phyloP scores from a whole-genome alignment of 2,113 vertebrate genomes.

The Pao palembangensis region DNA sequence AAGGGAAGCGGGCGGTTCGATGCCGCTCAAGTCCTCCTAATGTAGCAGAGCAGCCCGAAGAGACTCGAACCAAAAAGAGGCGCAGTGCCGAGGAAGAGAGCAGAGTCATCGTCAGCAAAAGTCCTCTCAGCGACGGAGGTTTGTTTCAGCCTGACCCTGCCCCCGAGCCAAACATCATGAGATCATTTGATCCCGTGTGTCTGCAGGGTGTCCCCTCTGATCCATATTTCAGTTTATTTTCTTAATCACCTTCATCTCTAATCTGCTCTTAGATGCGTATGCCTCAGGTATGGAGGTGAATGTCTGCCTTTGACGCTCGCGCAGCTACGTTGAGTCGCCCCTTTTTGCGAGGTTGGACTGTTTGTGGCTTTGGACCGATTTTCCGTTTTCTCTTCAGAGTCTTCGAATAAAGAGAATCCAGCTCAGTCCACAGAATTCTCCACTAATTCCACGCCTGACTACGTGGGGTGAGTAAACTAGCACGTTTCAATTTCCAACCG shows the following conservation, averaged over 20 bases:
- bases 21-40: slow-evolving; percentile 29
- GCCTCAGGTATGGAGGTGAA: too few relatives aligned
- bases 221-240: too few relatives aligned
- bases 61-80: slow-evolving; percentile 62
- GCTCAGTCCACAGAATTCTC: slow-evolving; percentile 72
- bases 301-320: too few relatives aligned
- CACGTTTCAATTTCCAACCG: neutral
- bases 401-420: slow-evolving; percentile 67
- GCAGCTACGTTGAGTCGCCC: too few relatives aligned
- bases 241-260: too few relatives aligned
- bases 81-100: slow-evolving; percentile 36
- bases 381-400: slow-evolving; percentile 54
- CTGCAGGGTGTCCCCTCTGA: too few relatives aligned
- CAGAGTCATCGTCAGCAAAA: slow-evolving; percentile 33
- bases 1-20: slow-evolving; percentile 54
- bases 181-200: too few relatives aligned
- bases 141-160: slow-evolving; percentile 3
- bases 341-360: too few relatives aligned
- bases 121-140: slow-evolving; percentile 60
- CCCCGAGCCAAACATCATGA: too few relatives aligned
- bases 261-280: too few relatives aligned
- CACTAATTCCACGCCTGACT: slow-evolving; percentile 79
- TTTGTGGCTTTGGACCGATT: too few relatives aligned
- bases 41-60: slow-evolving; percentile 34
- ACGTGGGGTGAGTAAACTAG: slow-evolving; percentile 78